Evolutionary conservation across 2,113 vertebrate species (phyloP), one percentile per base, ranked within the genome.

Genomic region (Empidonax alnorum): DNA sequence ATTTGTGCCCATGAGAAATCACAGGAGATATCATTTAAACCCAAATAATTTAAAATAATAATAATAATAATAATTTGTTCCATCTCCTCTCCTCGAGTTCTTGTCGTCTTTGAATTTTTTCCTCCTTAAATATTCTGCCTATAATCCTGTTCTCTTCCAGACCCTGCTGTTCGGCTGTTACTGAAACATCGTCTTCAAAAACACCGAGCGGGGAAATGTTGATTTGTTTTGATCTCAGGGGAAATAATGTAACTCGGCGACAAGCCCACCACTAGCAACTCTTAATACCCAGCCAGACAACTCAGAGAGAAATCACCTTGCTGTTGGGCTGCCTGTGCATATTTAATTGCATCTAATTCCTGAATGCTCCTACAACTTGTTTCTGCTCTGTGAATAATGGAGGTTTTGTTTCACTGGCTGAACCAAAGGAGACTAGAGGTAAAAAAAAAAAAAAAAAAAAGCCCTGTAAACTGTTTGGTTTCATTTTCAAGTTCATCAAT

Each of bases 151-250:
- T 96, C 71, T 7, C 55, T 86, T 75, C 58, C 83, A 95, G 85
- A 59, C 68, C 76, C 92, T 74, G 92, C 90, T 94, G 93, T 91
- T 96, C 85, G 90, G 93, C 83, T 92, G 85, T 86, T 92, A 67
- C 96, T 84, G 88, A 90, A 81, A 86, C 11, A 18, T 71, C 2
- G 0, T 81, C 85, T 90, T 93, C 83, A 84, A 79, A 95, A 96
- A 81, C 50, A 81, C 31, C 0, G 0, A 93, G 41, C 0, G 0
- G 88, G 65, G 83, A 92, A 94, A 95, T 35, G 85, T 84, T 95
- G 93, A 95, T 97, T 96, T 96, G 90, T 92, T 97, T 95, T 93
- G 79, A 71, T 94, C 94, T 90, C 93, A 46, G 76, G 93, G 90
- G 94, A 97, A 97, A 97, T 96, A 96, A 97, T 59, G 82, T 73